Evolutionary conservation across 2,113 vertebrate species (phyloP).

Genomic region (Oncorhynchus tshawytscha): DNA sequence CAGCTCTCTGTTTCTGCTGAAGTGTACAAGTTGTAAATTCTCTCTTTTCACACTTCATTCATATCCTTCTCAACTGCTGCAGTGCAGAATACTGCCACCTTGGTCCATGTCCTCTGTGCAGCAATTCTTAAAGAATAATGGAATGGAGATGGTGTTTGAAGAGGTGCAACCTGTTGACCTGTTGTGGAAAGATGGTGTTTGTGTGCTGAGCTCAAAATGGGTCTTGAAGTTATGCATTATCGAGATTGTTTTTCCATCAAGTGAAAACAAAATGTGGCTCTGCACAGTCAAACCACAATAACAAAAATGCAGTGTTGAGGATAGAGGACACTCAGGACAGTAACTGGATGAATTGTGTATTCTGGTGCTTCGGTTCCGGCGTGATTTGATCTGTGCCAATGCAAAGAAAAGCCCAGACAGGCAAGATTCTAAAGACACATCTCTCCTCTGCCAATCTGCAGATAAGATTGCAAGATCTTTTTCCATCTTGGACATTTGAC

Average conservation of each 20-base stretch:
- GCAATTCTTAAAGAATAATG: neutral
- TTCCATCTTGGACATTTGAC: neutral
- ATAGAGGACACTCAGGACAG: neutral
- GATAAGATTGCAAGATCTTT: conserved; percentile 25
- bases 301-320: conserved; percentile 8
- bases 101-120: neutral
- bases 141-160: neutral
- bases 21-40: conserved; percentile 26
- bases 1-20: conserved; percentile 37
- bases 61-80: conserved; percentile 35
- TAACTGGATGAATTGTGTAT: neutral
- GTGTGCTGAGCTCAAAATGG: too few relatives aligned
- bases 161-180: neutral
- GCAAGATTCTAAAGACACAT: conserved; percentile 28
- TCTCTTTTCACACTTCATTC: conserved; percentile 43
- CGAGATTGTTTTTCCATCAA: neutral
- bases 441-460: conserved; percentile 4
- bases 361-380: conserved; percentile 9
- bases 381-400: conserved; percentile 25
- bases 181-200: neutral
- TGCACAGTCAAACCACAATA: conserved; percentile 13
- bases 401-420: conserved; percentile 47
- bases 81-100: conserved; percentile 28
- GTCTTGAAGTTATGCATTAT: too few relatives aligned
- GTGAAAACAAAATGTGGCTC: neutral